Base-by-base conservation (phyloP, 2,113 vertebrate species). In the Prochilodus magdalenae region DNA sequence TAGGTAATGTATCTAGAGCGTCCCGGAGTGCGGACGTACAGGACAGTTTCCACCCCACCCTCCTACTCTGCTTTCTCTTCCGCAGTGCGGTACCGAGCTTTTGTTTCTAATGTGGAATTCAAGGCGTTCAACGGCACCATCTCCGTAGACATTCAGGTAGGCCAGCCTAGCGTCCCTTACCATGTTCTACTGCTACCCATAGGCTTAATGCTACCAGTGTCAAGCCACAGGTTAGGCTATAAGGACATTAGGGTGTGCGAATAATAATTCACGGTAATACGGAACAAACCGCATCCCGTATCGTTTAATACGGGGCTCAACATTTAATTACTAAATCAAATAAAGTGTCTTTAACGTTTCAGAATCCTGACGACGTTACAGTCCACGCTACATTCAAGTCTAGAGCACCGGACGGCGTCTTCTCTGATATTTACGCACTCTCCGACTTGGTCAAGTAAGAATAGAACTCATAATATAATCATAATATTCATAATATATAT, bases 291-390 rank as follows among this genome's bases (percentile, higher is more conserved):
- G n/a, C n/a, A n/a, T n/a, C n/a, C n/a, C n/a, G n/a, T n/a, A n/a
- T n/a, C 33, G 6, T 3, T 36, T 36, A 36, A 6, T 36, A 36
- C 3, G 33, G 33, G 6, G 6, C 6, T 36, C 3, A 36, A 36
- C 3, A 36, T 4, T 3, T 4, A 36, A 36, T 4, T 6, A 4
- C 3, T 36, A 36, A 36, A 36, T n/a, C 33, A 36, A 36, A 36
- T 6, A 36, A 3, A 36, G 6, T 11, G 8, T 44, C 4, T 40
- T 5, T 44, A 4, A 12, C 77, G 59, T 73, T 63, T 57, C 51
- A 94, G 94, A 92, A 93, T 83, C 79, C 93, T 40, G 92, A 93
- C 0, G 89, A 84, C 0, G 79, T 94, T 24, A 90, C 89, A 76
- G 88, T 94, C 0, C 87, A 91, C 62, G 86, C 90, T 26, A 11